Evolutionary conservation across 2,888 invertebrate genomes (phyloP), one percentile per base, ranked within the genome.

Genomic region (Synanthedon formicaeformis): DNA sequence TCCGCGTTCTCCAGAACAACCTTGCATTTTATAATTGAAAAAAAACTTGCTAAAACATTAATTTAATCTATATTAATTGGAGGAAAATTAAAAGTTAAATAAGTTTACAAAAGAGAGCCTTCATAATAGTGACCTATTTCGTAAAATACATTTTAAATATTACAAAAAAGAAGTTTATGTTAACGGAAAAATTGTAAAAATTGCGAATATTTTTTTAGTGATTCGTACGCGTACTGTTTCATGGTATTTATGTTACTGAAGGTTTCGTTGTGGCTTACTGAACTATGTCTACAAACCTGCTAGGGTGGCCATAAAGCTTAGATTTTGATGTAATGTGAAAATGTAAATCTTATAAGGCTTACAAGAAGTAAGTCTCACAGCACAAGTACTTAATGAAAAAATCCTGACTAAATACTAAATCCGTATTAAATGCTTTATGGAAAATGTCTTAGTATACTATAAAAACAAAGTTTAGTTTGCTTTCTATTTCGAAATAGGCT

Each of bases 161-260:
- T 45, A 45, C 14, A 13, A 14, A 13, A 8, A 45, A 45, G 13
- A 45, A 11, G n/a, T 41, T 2, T n/a, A 13, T 14, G 13, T 41
- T 23, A 23, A 23, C 4, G 4, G n/a, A n/a, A 5, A 45, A 45
- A 45, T 13, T 45, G 14, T 45, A 45, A 14, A 10, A 45, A 12
- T 49, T 49, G 23, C 12, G 12, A 16, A 23, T 49, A 16, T 49
- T 49, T 49, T 49, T 6, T 12, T 16, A 16, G 16, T 13, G 16
- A 18, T 40, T 55, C 60, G 54, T 62, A 61, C 64, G 66, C 63
- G 67, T 60, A 58, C 67, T 54, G 67, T 63, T 66, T 66, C 63
- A 69, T 67, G 62, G 75, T 72, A 65, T 75, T 73, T 66, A 62
- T 64, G 68, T 65, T 55, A 84, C 82, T 83, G 80, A 83, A 81